Percentiles rank a stretch among this genome's conserved stretches.
Conservation (phyloP, 1,140 invertebrate genomes). For the Caenorhabditis remanei region DNA sequence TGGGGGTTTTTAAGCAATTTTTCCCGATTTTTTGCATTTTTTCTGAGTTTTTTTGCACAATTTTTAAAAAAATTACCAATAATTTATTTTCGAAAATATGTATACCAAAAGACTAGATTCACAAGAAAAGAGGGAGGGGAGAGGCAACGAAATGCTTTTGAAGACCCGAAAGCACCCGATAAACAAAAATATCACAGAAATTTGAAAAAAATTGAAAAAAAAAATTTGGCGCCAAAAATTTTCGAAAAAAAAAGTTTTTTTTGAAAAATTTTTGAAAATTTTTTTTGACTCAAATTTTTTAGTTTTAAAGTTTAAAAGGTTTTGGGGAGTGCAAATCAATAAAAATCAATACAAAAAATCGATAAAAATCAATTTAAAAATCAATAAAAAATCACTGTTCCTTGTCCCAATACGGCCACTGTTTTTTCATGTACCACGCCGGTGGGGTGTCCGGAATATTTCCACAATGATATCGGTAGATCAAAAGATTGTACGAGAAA, state of each 20-base stretch:
- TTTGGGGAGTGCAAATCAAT: no score
- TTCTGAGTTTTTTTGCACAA: no score
- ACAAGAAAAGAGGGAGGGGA: background rate
- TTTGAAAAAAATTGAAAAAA: background rate
- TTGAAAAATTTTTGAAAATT: no score
- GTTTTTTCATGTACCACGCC: conserved; percentile 44
- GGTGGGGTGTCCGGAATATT: conserved; percentile 45
- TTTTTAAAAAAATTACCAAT: background rate
- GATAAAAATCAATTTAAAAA: background rate
- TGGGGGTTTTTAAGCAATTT: no score
- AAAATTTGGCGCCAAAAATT: background rate
- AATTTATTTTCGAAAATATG: conserved; percentile 4
- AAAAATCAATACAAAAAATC: background rate
- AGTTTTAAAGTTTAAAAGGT: no score
- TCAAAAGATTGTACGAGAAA: conserved; percentile 6
- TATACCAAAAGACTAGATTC: background rate
- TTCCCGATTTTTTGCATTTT: no score
- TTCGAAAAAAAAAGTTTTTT: no score
- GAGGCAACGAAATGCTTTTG: background rate
- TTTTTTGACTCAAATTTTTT: no score
- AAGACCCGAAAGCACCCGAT: background rate
- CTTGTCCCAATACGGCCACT: conserved; percentile 58
- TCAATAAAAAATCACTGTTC: background rate
- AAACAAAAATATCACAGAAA: background rate
- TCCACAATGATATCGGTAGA: conserved; percentile 55